Evolutionary conservation across 2,888 invertebrate species (phyloP), one percentile per base, ranked within the genome.

Genomic region (Thereva nobilitata): DNA sequence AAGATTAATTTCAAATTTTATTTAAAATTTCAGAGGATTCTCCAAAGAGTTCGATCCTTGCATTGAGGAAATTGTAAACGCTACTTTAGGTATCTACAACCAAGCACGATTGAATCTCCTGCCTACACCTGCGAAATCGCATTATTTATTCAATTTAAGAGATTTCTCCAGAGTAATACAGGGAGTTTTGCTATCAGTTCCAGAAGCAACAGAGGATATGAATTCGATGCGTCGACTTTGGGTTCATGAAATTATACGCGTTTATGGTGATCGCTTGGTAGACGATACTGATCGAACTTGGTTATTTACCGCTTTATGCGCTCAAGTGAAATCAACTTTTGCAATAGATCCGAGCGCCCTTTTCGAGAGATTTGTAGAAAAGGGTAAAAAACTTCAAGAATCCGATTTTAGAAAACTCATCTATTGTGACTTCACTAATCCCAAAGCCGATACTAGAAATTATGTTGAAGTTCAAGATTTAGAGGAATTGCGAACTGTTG

Each of bases 341-440:
- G 84, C 90, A 63, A 86, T 89, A 45, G 82, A 89, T 71, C 86
- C 94, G 70, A 86, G 90, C 71, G 76, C 78, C 3, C 83, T 97
- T 77, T 90, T 97, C 64, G 79, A 82, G 4, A 86, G 92, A 68
- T 81, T 95, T 1, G 83, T 85, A 45, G 73, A 75, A 55, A 73
- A 78, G 68, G 74, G 75, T 37, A 70, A 74, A 56, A 63, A 71
- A 34, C 85, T 96, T 56, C 89, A 89, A 1, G 95, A 95, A 76
- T 83, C 83, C 12, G 92, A 96, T 77, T 83, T 97, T 5, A 86
- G 96, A 66, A 91, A 89, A 73, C 83, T 97, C 69, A 87, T 97
- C 68, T 97, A 92, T 80, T 97, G 97, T 77, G 96, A 97, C 79
- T 97, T 97, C 78, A 90, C 91, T 0, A 96, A 97, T 82, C 93